These are phyloP conservation scores for Panthera uncia DNA, from an alignment of 2,113 vertebrate species.

Conservation along the genomic window DNA sequence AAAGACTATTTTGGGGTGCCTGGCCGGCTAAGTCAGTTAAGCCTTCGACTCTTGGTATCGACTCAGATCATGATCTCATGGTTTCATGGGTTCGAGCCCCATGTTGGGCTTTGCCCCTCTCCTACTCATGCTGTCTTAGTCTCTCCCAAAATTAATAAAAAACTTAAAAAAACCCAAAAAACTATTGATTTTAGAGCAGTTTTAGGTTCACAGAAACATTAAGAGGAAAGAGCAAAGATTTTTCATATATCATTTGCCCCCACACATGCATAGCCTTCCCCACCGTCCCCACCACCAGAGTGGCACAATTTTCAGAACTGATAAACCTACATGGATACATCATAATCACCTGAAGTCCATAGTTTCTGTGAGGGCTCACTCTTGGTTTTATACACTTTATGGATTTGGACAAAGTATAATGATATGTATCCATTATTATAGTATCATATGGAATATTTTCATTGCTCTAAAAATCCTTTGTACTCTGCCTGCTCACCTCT, in stretches of 20 bases:
- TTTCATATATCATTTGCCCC: not conserved
- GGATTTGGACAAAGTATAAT: not conserved
- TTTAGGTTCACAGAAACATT: not conserved
- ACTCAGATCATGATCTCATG: no score
- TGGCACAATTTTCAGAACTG: not conserved
- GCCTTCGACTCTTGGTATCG: no score
- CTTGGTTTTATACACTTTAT: not conserved
- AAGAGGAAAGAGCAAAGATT: not conserved
- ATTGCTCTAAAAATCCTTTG: not conserved
- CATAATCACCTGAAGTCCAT: not conserved
- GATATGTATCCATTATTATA: not conserved
- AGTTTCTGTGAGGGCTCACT: not conserved
- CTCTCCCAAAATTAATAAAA: no score
- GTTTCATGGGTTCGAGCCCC: no score
- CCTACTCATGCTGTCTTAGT: no score
- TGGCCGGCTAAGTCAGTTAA: no score
- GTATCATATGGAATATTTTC: not conserved
- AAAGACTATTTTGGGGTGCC: not conserved
- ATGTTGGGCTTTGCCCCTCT: no score
- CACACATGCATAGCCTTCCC: not conserved
- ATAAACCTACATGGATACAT: not conserved
- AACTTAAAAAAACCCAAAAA: not conserved
- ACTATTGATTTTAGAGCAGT: not conserved
- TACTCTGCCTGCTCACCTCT: not conserved
- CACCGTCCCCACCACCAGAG: not conserved